phyloP scores from a whole-genome alignment of 1,140 invertebrate species.

The Thaumetopoea pityocampa region DNA sequence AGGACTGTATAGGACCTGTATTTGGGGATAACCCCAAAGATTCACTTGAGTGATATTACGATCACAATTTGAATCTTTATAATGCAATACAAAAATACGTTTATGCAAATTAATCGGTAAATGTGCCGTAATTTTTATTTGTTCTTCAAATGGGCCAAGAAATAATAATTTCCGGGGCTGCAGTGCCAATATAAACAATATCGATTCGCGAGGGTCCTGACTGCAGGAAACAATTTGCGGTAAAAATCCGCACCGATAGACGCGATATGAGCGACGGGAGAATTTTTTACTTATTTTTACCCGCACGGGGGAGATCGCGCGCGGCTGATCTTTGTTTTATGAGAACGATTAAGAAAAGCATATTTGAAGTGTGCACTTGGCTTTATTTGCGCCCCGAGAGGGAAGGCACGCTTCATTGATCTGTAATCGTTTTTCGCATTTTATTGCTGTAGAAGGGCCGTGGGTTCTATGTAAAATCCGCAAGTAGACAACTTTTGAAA shows the following conservation, averaged over 20 bases:
- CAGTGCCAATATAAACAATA: slow-evolving; percentile 45
- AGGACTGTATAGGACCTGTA: too few species aligned
- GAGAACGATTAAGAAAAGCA: slow-evolving; percentile 76
- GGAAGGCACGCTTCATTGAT: slow-evolving; percentile 71
- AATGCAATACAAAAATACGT: too few species aligned
- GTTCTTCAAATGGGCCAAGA: slow-evolving; percentile 39
- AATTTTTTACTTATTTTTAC: slow-evolving; percentile 50
- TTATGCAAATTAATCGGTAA: slow-evolving; percentile 30
- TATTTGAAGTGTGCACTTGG: slow-evolving; percentile 74
- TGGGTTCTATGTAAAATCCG: slow-evolving; percentile 48
- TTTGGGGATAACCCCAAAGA: too few species aligned
- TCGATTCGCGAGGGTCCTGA: slow-evolving; percentile 41
- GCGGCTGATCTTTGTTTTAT: slow-evolving; percentile 74
- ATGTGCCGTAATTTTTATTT: slow-evolving; percentile 39
- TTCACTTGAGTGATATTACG: too few species aligned
- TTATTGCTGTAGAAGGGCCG: slow-evolving; percentile 59
- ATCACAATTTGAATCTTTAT: too few species aligned
- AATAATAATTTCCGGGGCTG: slow-evolving; percentile 38
- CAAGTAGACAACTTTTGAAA: too few species aligned
- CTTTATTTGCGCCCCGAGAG: slow-evolving; percentile 67
- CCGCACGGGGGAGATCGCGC: slow-evolving; percentile 45
- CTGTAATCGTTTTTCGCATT: slow-evolving; percentile 72
- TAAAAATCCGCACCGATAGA: slow-evolving; percentile 53
- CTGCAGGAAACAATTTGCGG: slow-evolving; percentile 56
- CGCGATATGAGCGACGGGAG: slow-evolving; percentile 56